These are phyloP conservation scores for Campoletis raptor DNA, from an alignment of 2,888 invertebrate genomes.

Conservation along the genomic window DNA sequence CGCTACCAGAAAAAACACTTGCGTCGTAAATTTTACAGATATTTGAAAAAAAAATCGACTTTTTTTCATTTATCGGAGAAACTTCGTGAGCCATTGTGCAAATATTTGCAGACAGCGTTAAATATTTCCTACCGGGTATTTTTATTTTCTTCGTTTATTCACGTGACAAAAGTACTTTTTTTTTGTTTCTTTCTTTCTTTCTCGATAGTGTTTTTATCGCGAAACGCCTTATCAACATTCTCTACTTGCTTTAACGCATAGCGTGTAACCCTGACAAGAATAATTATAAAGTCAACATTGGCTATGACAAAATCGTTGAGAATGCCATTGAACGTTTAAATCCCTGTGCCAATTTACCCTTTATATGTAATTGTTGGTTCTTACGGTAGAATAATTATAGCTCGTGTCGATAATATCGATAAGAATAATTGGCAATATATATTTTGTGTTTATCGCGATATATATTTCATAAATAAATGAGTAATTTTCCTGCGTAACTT, in stretches of 20 bases:
- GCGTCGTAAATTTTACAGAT: background rate
- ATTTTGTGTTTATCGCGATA: background rate
- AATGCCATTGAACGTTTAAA: conserved; percentile 18
- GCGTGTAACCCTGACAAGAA: conserved; percentile 8
- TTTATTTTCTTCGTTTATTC: background rate
- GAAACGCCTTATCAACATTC: conserved; percentile 38
- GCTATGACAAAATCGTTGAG: conserved; percentile 51
- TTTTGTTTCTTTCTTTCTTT: background rate
- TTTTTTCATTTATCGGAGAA: background rate
- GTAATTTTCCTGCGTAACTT: conserved; percentile 46
- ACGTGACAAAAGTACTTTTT: conserved; percentile 1
- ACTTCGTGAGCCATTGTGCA: background rate
- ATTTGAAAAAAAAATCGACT: background rate
- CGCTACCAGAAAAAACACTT: background rate
- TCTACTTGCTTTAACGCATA: background rate
- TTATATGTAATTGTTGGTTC: conserved; percentile 51
- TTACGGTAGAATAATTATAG: conserved; percentile 59
- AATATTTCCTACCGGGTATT: background rate
- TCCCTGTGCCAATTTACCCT: conserved; percentile 2
- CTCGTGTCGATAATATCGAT: conserved; percentile 61
- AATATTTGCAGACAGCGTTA: conserved; percentile 4
- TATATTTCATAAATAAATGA: background rate
- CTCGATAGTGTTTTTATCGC: conserved; percentile 8
- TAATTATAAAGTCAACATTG: conserved; percentile 17
- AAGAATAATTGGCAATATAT: conserved; percentile 61